These are phyloP conservation scores for Orthosia incerta DNA, from an alignment of 2,888 invertebrate genomes.

Conservation along the genomic window DNA sequence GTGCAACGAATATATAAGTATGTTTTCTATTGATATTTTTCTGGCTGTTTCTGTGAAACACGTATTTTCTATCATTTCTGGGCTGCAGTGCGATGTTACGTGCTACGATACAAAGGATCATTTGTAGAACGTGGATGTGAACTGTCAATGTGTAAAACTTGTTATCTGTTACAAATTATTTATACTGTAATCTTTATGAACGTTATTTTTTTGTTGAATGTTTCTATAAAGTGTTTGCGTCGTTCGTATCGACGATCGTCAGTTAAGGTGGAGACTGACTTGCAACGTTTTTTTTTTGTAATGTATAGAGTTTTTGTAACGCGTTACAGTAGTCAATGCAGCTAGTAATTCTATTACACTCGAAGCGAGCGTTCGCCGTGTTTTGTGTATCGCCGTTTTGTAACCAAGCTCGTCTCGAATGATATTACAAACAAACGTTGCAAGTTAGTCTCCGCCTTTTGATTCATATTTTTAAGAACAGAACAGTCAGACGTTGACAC, in stretches of 20 bases:
- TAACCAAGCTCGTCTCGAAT: too few species aligned
- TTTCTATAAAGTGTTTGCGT: constrained; percentile 54
- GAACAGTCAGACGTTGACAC: constrained; percentile 17
- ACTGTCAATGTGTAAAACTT: constrained; percentile 46
- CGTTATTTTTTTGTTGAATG: constrained; percentile 63
- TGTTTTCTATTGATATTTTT: constrained; percentile 64
- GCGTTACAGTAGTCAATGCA: too few species aligned
- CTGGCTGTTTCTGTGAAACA: constrained; percentile 76
- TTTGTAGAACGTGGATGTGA: constrained; percentile 19
- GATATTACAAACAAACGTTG: too few species aligned
- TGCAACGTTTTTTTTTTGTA: too few species aligned
- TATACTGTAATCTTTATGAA: constrained; percentile 62
- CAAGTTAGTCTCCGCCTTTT: too few species aligned
- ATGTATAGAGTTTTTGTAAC: too few species aligned
- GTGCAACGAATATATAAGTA: constrained; percentile 82
- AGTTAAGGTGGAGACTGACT: background rate
- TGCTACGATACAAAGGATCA: constrained; percentile 20
- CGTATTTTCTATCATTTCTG: constrained; percentile 47
- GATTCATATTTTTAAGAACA: constrained; percentile 50
- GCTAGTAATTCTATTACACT: too few species aligned
- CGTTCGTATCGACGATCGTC: constrained; percentile 22
- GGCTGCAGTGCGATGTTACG: constrained; percentile 42
- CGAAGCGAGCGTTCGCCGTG: too few species aligned
- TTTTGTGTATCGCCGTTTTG: too few species aligned
- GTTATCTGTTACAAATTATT: constrained; percentile 65